Evolutionary conservation across 2,888 invertebrate species (phyloP).

Genomic region (Cerceris ruficornis): DNA sequence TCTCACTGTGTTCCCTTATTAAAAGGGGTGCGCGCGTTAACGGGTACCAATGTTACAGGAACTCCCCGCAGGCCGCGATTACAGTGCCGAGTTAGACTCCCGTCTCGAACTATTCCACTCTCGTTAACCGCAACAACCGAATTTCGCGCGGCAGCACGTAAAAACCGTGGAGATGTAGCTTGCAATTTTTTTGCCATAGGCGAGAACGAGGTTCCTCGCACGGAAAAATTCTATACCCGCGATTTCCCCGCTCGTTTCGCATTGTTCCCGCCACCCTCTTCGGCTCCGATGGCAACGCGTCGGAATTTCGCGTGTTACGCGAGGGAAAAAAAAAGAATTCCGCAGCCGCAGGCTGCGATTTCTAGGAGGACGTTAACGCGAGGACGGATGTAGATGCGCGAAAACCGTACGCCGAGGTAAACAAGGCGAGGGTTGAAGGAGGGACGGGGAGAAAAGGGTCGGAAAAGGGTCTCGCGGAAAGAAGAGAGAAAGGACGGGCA

Average conservation of each 20-base stretch:
- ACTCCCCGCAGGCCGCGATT: background rate
- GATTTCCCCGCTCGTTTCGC: too few relatives aligned
- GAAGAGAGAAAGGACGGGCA: constrained; percentile 21
- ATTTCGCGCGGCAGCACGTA: background rate
- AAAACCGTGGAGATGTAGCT: too few relatives aligned
- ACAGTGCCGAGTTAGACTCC: background rate
- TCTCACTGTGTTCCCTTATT: too few relatives aligned
- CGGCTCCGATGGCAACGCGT: constrained; percentile 27
- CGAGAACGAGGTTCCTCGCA: too few relatives aligned
- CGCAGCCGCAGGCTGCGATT: constrained; percentile 23
- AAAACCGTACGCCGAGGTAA: constrained; percentile 14
- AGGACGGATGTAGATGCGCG: constrained; percentile 21
- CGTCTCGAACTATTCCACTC: background rate
- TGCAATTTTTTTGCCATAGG: too few relatives aligned
- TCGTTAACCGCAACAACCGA: background rate
- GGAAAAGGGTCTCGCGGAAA: constrained; percentile 11
- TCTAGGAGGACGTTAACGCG: background rate
- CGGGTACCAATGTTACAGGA: background rate
- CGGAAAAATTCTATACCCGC: too few relatives aligned
- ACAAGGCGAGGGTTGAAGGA: constrained; percentile 10
- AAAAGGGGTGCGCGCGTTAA: too few relatives aligned
- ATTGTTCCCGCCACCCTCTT: background rate
- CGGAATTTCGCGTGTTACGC: background rate
- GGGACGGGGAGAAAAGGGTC: constrained; percentile 35
- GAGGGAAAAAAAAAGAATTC: constrained; percentile 34